Percentiles rank a stretch among this genome's conserved stretches.
Evolutionary conservation across 2,113 vertebrate genomes (phyloP).

Genomic region (Archocentrus centrarchus): DNA sequence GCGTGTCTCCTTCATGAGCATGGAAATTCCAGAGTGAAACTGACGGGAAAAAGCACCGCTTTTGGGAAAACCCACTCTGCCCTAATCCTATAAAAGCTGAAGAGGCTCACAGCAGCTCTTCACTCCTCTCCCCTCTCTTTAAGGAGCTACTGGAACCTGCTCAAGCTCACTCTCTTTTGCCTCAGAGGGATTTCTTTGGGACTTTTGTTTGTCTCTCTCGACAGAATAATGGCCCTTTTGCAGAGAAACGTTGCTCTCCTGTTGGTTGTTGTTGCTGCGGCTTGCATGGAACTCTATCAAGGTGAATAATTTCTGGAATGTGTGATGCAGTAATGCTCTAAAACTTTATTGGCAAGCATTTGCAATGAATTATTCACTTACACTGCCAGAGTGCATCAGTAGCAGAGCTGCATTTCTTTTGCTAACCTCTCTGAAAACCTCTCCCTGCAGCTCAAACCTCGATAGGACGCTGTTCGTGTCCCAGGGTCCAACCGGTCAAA

Average conservation of each 20-base stretch:
- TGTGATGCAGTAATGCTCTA: neutral
- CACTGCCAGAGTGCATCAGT: neutral
- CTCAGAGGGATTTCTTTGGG: neutral
- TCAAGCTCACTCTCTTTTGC: neutral
- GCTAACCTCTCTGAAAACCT: neutral
- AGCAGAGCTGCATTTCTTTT: neutral
- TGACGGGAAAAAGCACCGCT: conserved; percentile 70
- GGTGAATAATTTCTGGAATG: conserved; percentile 61
- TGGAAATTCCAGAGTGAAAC: conserved; percentile 69
- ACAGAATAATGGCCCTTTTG: conserved; percentile 53
- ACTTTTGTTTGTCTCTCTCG: neutral
- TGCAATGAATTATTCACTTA: neutral
- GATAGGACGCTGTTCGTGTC: conserved; percentile 67
- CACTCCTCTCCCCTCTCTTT: conserved; percentile 34
- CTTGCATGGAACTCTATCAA: conserved; percentile 57
- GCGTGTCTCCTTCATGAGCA: neutral
- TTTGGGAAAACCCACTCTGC: conserved; percentile 50
- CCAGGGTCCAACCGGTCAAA: neutral
- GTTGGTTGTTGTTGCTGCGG: conserved; percentile 49
- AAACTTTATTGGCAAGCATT: neutral
- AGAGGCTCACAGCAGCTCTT: neutral
- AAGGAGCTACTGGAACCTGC: neutral
- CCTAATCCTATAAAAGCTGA: conserved; percentile 56
- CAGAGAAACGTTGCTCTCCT: conserved; percentile 37
- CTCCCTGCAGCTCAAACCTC: conserved; percentile 55